Base-by-base conservation (phyloP, 1,140 invertebrate genomes). In the Heliconius hewitsoni region DNA sequence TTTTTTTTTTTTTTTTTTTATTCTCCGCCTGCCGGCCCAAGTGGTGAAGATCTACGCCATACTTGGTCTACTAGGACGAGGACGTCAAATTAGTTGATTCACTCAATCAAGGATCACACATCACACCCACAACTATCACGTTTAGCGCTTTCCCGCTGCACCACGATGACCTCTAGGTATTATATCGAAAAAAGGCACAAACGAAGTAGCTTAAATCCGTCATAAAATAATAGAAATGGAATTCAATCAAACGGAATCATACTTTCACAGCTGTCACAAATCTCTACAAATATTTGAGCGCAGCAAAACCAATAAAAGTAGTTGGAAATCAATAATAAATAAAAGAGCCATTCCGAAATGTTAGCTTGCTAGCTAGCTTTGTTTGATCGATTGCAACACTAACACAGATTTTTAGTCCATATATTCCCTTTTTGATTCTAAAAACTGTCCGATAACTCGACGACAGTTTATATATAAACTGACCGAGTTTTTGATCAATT, bases 321-420 rank as follows among this genome's bases (percentile, higher is more conserved):
- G 81, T 86, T 76, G 76, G 83, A 91, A 90, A 90, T 90, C 88
- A 88, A 90, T 89, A 89, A 86, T 89, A 89, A 88, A 90, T 89
- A 91, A 90, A 87, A 88, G 85, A 77, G 81, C 39, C 83, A 84
- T 85, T 89, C 85, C 82, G 86, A 84, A 84, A 77, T 77, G 70
- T 70, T 70, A 77, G 81, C 78, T 79, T 78, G 81, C 83, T 82
- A 79, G 81, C 81, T 78, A 82, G 89, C 86, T 87, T 89, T 91
- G 88, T 92, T 91, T 92, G 91, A 92, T 87, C 89, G 89, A 91
- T 91, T 90, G 90, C 88, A 87, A 90, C 84, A 86, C 89, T 90
- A 90, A 91, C 87, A 92, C 76, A 84, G 83, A 86, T 77, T 76
- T 78, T 91, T 89, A 86, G 88, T 86, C 84, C 83, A 88, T 86